phyloP scores from a whole-genome alignment of 2,797 vertebrate genomes.

The Siniperca obscura region DNA sequence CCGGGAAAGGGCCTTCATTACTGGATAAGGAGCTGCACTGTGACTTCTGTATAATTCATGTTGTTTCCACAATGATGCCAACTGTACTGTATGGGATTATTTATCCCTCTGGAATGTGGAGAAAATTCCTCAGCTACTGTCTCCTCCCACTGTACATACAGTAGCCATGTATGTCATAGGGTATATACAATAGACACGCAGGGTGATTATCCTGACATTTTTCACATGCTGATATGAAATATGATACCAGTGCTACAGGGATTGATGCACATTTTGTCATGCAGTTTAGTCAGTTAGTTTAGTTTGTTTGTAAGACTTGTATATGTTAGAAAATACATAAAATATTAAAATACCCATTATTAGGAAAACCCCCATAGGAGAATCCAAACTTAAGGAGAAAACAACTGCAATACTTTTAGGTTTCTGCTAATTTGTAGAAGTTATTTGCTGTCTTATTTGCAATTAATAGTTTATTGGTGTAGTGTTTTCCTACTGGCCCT shows the following conservation, averaged over 20 bases:
- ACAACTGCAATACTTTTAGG: neutral
- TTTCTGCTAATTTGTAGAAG: neutral
- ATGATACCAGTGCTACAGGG: neutral
- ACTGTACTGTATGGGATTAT: slow-evolving; percentile 39
- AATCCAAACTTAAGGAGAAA: neutral
- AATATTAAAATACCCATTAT: neutral
- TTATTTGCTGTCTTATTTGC: neutral
- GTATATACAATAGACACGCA: neutral
- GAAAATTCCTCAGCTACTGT: slow-evolving; percentile 33
- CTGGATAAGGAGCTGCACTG: slow-evolving; percentile 50
- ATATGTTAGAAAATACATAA: neutral
- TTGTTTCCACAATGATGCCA: slow-evolving; percentile 38
- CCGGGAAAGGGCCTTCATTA: slow-evolving; percentile 55
- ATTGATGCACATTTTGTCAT: neutral
- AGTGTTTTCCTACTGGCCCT: neutral
- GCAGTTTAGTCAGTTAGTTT: neutral
- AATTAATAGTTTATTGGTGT: neutral
- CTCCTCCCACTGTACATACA: slow-evolving; percentile 31
- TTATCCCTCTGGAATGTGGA: slow-evolving; percentile 55
- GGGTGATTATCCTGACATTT: neutral
- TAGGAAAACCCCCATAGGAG: neutral
- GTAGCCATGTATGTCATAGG: neutral
- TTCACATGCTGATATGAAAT: neutral
- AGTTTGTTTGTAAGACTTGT: neutral
- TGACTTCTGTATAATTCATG: slow-evolving; percentile 48